Base-by-base conservation (phyloP, 2,797 vertebrate genomes). In the Graptemys geographica region DNA sequence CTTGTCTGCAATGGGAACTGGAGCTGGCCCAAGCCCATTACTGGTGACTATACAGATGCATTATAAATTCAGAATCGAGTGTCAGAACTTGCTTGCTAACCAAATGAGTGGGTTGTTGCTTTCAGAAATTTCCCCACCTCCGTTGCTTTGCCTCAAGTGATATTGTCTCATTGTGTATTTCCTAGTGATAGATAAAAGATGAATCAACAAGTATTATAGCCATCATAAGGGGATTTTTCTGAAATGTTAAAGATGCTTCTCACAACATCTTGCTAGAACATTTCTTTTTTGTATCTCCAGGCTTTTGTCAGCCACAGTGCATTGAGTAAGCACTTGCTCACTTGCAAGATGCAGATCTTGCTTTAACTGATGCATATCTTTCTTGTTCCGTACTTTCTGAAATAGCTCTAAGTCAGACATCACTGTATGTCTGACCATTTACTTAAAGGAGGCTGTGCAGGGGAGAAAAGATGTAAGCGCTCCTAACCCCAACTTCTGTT, bases 191-290 rank as follows among this genome's bases (percentile, higher is more conserved):
- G 94, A 94, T 95, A 96, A 96, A 96, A 87, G 91, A 94, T 96
- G 95, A 96, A 53, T 95, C 96, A 97, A 83, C 59, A 92, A 1
- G 8, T 87, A 84, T 93, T 90, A 94, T 96, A 92, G n/a, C 83
- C 95, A 96, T 92, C 95, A 95, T 93, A 94, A 86, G 87, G 81
- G 88, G 90, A 92, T 97, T 96, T 80, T 97, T 91, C 93, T 95
- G 96, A 96, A 95, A 53, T 94, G 92, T 69, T 94, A 96, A 90
- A 92, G 88, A 89, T 83, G 89, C 94, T 96, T 98, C 95, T 96
- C 96, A 97, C 97, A 93, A 89, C 0, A 8, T 95, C 87, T 91
- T 86, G 90, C 95, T 88, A 72, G 90, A 96, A 94, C 76, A 93
- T 95, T 97, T 96, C 95, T 92, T 96, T 94, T 83, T 97, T 94